Evolutionary conservation across 2,113 vertebrate genomes (phyloP), one percentile per base, ranked within the genome.

Genomic region (Hemibagrus wyckioides): DNA sequence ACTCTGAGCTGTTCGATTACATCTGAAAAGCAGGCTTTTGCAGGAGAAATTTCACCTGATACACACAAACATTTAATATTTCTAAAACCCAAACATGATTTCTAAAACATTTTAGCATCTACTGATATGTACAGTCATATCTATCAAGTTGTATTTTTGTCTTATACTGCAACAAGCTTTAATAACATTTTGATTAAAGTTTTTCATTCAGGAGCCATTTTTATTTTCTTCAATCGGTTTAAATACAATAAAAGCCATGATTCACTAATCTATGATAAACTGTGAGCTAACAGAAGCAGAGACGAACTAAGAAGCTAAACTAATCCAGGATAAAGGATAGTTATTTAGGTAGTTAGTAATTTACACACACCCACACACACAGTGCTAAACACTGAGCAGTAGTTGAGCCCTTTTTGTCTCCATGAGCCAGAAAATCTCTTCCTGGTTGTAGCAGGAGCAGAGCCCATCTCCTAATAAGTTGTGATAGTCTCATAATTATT

Each of bases 401-500:
- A 90, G 85, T 63, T 80, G 52, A 8, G 65, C 82, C 89, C 77
- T 85, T 82, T 80, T 88, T 90, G 89, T 88, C 67, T 85, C 86
- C 23, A 1, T 85, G 90, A 91, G 92, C 92, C 93, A 91, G 92
- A 92, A 93, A 91, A 91, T 90, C 88, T 92, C 89, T 91, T 91
- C 92, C 79, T 61, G 90, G 36, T 89, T 73, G 91, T 92, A 92
- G 90, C 89, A 86, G 65, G 83, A 93, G 92, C 92, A 92, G 90
- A 90, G 84, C 90, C 92, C 93, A 87, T 90, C 88, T 91, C 86
- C 91, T 94, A 94, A 94, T 94, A 92, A 91, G 91, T 90, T 94
- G 93, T 92, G 93, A 94, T 93, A 90, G 93, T 93, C 89, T 92
- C 83, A 81, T 94, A 94, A 95, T 94, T 94, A 95, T 94, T 93